Percentiles rank a stretch among this genome's conserved stretches.
These are phyloP conservation scores for Galeruca laticollis DNA, from an alignment of 2,888 invertebrate genomes.

Conservation along the genomic window DNA sequence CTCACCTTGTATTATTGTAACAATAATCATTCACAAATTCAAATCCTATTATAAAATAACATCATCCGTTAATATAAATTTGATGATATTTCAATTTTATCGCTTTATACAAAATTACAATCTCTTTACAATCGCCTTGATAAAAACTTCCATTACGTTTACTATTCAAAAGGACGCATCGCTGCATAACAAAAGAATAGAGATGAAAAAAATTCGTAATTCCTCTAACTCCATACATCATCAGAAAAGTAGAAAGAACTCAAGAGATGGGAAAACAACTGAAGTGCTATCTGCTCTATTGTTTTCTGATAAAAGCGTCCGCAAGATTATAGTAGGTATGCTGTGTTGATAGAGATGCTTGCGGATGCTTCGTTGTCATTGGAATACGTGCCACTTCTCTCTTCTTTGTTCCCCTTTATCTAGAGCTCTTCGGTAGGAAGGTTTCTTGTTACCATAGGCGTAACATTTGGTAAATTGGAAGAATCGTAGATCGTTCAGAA, in stretches of 20 bases:
- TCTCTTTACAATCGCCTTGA: neutral
- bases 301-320: constrained; percentile 42
- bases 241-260: constrained; percentile 26
- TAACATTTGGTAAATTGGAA: neutral
- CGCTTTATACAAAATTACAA: too few relatives aligned
- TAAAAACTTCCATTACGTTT: constrained; percentile 29
- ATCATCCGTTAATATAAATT: too few relatives aligned
- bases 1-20: too few relatives aligned
- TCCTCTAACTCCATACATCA: constrained; percentile 28
- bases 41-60: too few relatives aligned
- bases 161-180: constrained; percentile 28
- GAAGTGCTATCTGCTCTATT: constrained; percentile 46
- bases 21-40: too few relatives aligned
- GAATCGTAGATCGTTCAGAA: too few relatives aligned
- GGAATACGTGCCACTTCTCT: constrained; percentile 35
- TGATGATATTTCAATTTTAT: too few relatives aligned
- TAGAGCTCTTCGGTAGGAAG: constrained; percentile 28
- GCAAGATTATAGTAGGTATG: constrained; percentile 42
- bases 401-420: constrained; percentile 40
- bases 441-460: constrained; percentile 28
- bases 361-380: constrained; percentile 37
- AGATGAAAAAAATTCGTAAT: constrained; percentile 14
- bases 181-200: constrained; percentile 25
- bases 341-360: constrained; percentile 47
- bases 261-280: constrained; percentile 40